Conservation (phyloP, 2,797 vertebrate genomes). For the Periophthalmus magnuspinnatus region DNA sequence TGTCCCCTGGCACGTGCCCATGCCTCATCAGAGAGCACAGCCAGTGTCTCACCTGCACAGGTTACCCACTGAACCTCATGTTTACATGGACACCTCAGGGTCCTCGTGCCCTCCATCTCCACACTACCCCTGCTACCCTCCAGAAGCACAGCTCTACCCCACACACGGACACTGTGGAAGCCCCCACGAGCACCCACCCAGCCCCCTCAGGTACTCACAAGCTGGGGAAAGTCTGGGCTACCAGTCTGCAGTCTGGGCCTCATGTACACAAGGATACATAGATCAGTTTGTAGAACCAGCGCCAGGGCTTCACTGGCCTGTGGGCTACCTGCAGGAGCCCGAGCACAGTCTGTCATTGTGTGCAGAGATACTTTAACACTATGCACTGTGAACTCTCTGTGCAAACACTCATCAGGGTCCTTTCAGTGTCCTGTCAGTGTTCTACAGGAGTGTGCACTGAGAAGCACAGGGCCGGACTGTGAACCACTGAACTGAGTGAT, state of each 20-base stretch:
- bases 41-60: slow-evolving; percentile 51
- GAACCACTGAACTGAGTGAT: slow-evolving; percentile 24
- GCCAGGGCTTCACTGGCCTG: slow-evolving; percentile 77
- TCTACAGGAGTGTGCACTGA: slow-evolving; percentile 27
- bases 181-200: slow-evolving; percentile 55
- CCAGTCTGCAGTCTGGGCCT: slow-evolving; percentile 61
- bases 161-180: slow-evolving; percentile 65
- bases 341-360: slow-evolving; percentile 71
- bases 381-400: slow-evolving; percentile 26
- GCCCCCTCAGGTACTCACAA: slow-evolving; percentile 63
- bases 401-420: slow-evolving; percentile 11
- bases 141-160: slow-evolving; percentile 66
- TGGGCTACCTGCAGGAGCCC: slow-evolving; percentile 76
- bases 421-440: neutral
- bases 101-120: slow-evolving; percentile 73
- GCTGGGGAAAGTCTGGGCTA: slow-evolving; percentile 63
- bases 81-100: slow-evolving; percentile 62
- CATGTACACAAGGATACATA: slow-evolving; percentile 71
- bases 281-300: slow-evolving; percentile 67
- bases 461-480: slow-evolving; percentile 18
- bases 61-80: slow-evolving; percentile 54
- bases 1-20: slow-evolving; percentile 59
- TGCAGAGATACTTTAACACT: slow-evolving; percentile 57
- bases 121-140: slow-evolving; percentile 74
- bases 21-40: slow-evolving; percentile 62